Base-by-base conservation (phyloP, 2,888 invertebrate genomes). In the Polietes domitor region DNA sequence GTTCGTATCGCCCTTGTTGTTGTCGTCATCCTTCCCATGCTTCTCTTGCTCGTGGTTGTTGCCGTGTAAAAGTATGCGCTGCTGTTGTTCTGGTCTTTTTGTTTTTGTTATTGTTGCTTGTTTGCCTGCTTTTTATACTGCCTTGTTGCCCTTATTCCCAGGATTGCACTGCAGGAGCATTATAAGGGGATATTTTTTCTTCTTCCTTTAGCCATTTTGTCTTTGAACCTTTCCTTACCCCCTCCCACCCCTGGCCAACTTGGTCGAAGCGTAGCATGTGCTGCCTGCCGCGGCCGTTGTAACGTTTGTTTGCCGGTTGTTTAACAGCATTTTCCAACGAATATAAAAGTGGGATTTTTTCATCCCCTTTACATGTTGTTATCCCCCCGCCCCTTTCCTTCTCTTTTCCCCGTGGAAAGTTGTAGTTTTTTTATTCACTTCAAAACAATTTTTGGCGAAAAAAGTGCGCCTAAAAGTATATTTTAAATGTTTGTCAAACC, bases 161-260 rank as follows among this genome's bases (percentile, higher is more conserved):
- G 87, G 84, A 85, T 86, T 86, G 86, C 87, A 86, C 50, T 85
- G 86, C 83, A 82, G 85, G 84, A 87, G 82, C 82, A 77, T 78
- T 85, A 87, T 86, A 87, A 17, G 21, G 85, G 85, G 86, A 85
- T 75, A 75, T 82, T 80, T 63, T 55, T 75, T 28, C n/a, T n/a
- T n/a, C n/a, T n/a, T 9, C 37, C 37, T 37, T 37, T 37, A 37
- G 37, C 10, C 1, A 37, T 37, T 32, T 32, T 7, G 4, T 3
- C 37, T 37, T 37, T 37, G 12, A 37, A 12, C 37, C 37, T 37
- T 1, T 37, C 37, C 10, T 9, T 9, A 7, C 37, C 10, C 9
- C 10, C 37, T 37, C 37, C 32, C 7, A 3, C 32, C 12, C 37
- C 37, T 3, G n/a, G 37, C 7, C 37, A 12, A 37, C 37, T 37